These are phyloP conservation scores for Vidua macroura DNA, from an alignment of 2,113 vertebrate species.

Conservation along the genomic window DNA sequence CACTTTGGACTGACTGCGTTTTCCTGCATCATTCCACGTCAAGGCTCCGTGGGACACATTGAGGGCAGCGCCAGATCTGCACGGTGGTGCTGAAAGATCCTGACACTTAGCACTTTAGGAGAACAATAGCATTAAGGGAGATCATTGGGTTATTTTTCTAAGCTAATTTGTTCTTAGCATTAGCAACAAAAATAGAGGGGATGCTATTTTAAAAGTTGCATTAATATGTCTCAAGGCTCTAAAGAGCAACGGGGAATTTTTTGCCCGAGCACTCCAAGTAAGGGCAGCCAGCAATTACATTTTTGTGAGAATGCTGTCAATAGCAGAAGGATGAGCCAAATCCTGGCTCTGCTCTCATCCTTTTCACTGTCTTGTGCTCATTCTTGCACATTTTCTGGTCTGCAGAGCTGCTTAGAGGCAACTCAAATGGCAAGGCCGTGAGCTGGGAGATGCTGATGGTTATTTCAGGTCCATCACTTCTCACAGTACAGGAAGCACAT, in stretches of 20 bases:
- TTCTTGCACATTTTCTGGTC: neutral
- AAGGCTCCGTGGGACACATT: neutral
- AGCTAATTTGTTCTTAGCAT: conserved; percentile 28
- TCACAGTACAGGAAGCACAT: neutral
- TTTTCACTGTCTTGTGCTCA: neutral
- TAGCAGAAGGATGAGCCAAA: neutral
- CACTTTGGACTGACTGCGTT: neutral
- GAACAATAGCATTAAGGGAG: conserved; percentile 32
- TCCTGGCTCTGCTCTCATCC: neutral
- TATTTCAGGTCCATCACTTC: neutral
- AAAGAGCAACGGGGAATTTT: neutral
- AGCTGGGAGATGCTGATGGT: neutral
- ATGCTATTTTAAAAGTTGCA: conserved; percentile 51
- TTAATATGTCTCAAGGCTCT: conserved; percentile 12
- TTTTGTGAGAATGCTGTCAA: neutral
- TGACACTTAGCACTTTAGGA: conserved; percentile 18
- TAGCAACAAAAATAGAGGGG: conserved; percentile 41
- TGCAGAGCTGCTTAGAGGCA: neutral
- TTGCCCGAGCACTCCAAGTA: conserved; percentile 8
- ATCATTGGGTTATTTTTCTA: neutral
- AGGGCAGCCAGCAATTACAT: conserved; percentile 55
- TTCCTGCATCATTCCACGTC: neutral
- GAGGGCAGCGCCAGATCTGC: conserved; percentile 8
- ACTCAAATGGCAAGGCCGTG: neutral
- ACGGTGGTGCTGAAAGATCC: neutral